Evolutionary conservation across 1,140 invertebrate species (phyloP).

Genomic region (Drosophila lini): DNA sequence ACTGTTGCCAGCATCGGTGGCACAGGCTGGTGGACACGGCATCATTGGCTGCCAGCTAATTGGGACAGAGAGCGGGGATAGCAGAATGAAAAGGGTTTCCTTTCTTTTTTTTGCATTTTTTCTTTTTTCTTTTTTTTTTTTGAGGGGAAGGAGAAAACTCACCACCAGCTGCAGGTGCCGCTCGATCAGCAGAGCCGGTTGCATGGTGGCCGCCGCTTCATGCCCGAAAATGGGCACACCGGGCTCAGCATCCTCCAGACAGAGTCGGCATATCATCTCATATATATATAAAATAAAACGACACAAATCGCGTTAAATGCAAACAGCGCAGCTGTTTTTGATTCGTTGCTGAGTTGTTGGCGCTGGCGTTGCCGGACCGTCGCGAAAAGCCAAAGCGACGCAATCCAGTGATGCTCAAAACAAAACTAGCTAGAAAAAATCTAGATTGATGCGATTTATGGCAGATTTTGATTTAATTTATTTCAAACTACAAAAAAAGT

Average conservation of each 20-base stretch:
- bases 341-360: slow-evolving; percentile 33
- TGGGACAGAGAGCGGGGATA: too few relatives aligned
- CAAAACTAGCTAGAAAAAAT: neutral
- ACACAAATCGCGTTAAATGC: slow-evolving; percentile 39
- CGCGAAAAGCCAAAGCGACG: too few relatives aligned
- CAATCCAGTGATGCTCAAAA: neutral
- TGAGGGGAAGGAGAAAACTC: slow-evolving; percentile 2
- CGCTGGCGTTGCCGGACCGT: slow-evolving; percentile 18
- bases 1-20: slow-evolving; percentile 53
- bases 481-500: too few relatives aligned
- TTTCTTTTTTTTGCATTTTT: neutral
- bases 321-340: slow-evolving; percentile 44
- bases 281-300: slow-evolving; percentile 11
- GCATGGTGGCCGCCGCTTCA: neutral
- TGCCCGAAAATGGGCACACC: slow-evolving; percentile 85
- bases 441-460: too few relatives aligned
- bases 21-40: slow-evolving; percentile 59
- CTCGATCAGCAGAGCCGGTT: slow-evolving; percentile 34
- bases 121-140: rapidly evolving
- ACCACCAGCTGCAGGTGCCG: slow-evolving; percentile 45
- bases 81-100: slow-evolving; percentile 1
- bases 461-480: too few relatives aligned
- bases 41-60: slow-evolving; percentile 38
- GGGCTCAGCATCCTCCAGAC: slow-evolving; percentile 94
- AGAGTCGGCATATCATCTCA: slow-evolving; percentile 85